phyloP scores from a whole-genome alignment of 2,113 vertebrate species.

The Paramormyrops kingsleyae region DNA sequence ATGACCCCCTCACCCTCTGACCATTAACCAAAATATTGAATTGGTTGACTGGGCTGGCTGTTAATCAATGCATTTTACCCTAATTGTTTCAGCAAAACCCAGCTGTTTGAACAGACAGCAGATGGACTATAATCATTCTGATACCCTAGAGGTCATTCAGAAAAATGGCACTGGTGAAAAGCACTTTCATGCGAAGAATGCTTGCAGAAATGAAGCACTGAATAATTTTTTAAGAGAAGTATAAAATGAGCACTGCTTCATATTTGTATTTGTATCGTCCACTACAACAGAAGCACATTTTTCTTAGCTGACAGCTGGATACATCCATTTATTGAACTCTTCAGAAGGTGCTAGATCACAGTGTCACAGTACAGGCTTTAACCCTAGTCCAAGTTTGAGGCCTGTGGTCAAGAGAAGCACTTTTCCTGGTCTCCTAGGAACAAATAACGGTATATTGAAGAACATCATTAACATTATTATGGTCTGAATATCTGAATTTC shows the following conservation, averaged over 20 bases:
- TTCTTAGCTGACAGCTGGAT: not conserved
- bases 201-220: not conserved
- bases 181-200: not conserved
- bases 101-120: slow-evolving; percentile 56
- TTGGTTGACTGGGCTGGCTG: not conserved
- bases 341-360: not conserved
- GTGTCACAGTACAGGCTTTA: not conserved
- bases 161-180: not conserved
- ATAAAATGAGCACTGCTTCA: not conserved
- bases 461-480: not conserved
- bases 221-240: not conserved
- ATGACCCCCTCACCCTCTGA: not conserved
- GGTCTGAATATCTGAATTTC: not conserved
- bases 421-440: not conserved
- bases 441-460: not conserved
- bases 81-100: slow-evolving; percentile 49
- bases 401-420: not conserved
- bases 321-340: not conserved
- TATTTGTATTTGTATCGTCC: slow-evolving; percentile 1
- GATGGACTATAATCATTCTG: slow-evolving; percentile 56
- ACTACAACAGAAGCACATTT: slow-evolving; percentile 16
- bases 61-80: slow-evolving; percentile 36
- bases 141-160: slow-evolving; percentile 39
- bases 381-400: not conserved
- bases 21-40: not conserved